Evolutionary conservation across 2,888 invertebrate species (phyloP), one percentile per base, ranked within the genome.

Genomic region (Cryptocephalus moraei): DNA sequence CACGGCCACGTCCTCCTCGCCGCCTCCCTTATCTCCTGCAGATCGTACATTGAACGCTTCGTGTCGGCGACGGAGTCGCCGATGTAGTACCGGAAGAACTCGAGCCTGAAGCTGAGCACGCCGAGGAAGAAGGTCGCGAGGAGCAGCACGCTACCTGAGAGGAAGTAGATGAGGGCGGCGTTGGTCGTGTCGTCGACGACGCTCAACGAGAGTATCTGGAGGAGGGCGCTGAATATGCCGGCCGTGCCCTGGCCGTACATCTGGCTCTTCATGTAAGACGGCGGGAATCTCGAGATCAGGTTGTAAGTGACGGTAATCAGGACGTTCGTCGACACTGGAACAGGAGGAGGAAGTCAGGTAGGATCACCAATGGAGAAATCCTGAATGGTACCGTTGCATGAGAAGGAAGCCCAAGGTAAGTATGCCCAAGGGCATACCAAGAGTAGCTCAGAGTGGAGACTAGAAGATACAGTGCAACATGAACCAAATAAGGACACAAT

Each of bases 261-360:
- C 4, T 43, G 48, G 1, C 38, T 22, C 45, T 51, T 49, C 33
- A 52, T 53, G 31, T 51, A 53, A n/a, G 33, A 32, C 3, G 48
- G 43, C n/a, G 55, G 55, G 39, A 55, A 53, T 51, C 48, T 52
- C 9, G 55, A 47, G 9, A 52, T 36, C 9, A 53, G 11, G 4
- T 48, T 36, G 10, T 44, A 47, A 10, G 46, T 49, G 1, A 49
- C 42, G 8, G 10, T 14, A 32, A 41, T 6, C 22, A 22, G 22
- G 3, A 22, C 22, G 22, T 22, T 22, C 2, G 22, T 22, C 2
- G 22, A 22, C 6, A 22, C 22, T 22, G 22, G 22, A 22, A 6
- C n/a, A n/a, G n/a, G n/a, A n/a, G n/a, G n/a, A n/a, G n/a, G n/a
- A n/a, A n/a, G n/a, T n/a, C n/a, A n/a, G n/a, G n/a, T n/a, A n/a